Evolutionary conservation across 2,888 invertebrate species (phyloP).

Genomic region (Baronia brevicornis): DNA sequence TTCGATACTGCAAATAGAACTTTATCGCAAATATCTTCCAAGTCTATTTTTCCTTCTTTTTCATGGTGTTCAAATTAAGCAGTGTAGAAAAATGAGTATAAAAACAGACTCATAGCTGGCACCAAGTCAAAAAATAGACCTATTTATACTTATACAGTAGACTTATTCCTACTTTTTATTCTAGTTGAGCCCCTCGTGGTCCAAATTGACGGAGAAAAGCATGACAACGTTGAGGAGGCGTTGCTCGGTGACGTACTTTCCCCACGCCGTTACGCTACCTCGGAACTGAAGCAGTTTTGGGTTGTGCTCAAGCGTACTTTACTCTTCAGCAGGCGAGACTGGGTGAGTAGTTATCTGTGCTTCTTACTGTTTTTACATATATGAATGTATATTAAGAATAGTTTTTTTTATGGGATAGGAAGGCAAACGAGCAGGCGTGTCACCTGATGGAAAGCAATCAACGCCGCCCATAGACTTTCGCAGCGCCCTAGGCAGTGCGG

Average conservation of each 20-base stretch:
- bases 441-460: too few relatives aligned
- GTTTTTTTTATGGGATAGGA: too few relatives aligned
- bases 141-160: not conserved
- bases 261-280: constrained; percentile 87
- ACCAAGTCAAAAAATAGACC: constrained; percentile 3
- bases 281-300: constrained; percentile 89
- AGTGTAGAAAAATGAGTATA: too few relatives aligned
- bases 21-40: too few relatives aligned
- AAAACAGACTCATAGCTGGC: too few relatives aligned
- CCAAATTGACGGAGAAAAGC: constrained; percentile 79
- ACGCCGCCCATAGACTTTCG: too few relatives aligned
- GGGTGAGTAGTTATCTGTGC: constrained; percentile 76
- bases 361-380: not conserved
- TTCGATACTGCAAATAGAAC: too few relatives aligned
- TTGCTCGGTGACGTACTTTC: constrained; percentile 79
- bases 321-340: constrained; percentile 90
- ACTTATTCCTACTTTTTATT: constrained; percentile 16
- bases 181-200: constrained; percentile 73
- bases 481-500: too few relatives aligned
- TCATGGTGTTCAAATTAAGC: too few relatives aligned
- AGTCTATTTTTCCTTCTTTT: too few relatives aligned
- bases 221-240: constrained; percentile 81
- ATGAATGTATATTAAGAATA: too few relatives aligned
- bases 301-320: constrained; percentile 90
- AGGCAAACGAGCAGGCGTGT: too few relatives aligned